phyloP scores from a whole-genome alignment of 2,888 invertebrate species.

The Rhamnusium bicolor region DNA sequence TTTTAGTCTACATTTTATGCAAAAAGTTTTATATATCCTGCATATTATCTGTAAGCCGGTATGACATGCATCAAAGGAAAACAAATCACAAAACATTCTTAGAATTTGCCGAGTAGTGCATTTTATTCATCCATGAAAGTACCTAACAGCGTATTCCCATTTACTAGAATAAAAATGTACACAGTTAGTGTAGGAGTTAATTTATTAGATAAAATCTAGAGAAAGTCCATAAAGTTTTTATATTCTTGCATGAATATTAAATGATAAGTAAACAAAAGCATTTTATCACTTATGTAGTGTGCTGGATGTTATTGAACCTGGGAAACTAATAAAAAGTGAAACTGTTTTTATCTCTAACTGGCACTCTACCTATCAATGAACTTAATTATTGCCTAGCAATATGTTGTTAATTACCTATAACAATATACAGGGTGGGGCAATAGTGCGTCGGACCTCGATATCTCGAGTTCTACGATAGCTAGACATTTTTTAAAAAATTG shows the following conservation, averaged over 20 bases:
- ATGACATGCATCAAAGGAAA: background rate
- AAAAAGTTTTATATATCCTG: too few relatives aligned
- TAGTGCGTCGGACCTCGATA: too few relatives aligned
- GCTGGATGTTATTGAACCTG: background rate
- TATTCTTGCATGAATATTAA: background rate
- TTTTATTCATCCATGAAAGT: background rate
- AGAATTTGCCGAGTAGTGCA: background rate
- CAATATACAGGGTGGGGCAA: too few relatives aligned
- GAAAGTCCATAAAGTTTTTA: slow-evolving; percentile 39
- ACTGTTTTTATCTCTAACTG: background rate
- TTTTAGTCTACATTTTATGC: too few relatives aligned
- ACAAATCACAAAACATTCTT: background rate
- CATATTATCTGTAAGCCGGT: background rate
- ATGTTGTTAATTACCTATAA: background rate
- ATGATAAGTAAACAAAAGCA: background rate
- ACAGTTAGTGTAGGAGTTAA: slow-evolving; percentile 44
- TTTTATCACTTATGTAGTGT: background rate
- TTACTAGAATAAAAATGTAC: background rate
- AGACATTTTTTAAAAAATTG: too few relatives aligned
- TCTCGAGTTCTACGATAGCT: too few relatives aligned
- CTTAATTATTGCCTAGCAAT: background rate
- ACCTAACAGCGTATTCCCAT: background rate
- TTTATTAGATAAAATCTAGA: slow-evolving; percentile 46
- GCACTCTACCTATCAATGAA: background rate
- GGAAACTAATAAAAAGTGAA: background rate